Conservation (phyloP, 2,888 invertebrate genomes). For the Chelonus formosanus region DNA sequence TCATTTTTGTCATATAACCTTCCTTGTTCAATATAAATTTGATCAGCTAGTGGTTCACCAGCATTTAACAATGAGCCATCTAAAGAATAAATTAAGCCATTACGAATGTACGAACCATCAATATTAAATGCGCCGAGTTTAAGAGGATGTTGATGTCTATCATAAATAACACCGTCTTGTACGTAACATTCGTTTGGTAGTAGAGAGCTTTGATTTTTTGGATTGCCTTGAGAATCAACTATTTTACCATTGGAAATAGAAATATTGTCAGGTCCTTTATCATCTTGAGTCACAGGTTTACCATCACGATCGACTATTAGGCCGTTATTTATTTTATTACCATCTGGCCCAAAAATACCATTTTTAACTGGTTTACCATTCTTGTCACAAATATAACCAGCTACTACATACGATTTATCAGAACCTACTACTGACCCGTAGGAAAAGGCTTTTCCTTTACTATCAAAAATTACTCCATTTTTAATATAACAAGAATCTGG, state of each 20-base stretch:
- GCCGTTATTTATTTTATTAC: conserved; percentile 57
- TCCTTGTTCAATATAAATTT: conserved; percentile 56
- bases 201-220: conserved; percentile 54
- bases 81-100: conserved; percentile 58
- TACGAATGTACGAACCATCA: conserved; percentile 58
- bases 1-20: conserved; percentile 56
- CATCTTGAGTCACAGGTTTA: conserved; percentile 55
- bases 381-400: conserved; percentile 54
- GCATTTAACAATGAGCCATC: conserved; percentile 58
- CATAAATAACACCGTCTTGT: conserved; percentile 55
- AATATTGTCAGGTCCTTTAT: conserved; percentile 56
- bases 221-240: conserved; percentile 52
- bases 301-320: conserved; percentile 57
- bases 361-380: conserved; percentile 54
- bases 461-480: conserved; percentile 57
- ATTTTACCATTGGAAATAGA: conserved; percentile 58
- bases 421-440: conserved; percentile 49
- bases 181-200: conserved; percentile 60
- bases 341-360: conserved; percentile 59
- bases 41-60: conserved; percentile 54
- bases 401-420: conserved; percentile 58
- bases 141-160: conserved; percentile 51
- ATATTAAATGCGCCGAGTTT: conserved; percentile 58
- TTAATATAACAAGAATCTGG: conserved; percentile 56
- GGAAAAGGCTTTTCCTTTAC: conserved; percentile 50